Evolutionary conservation across 2,797 vertebrate species (phyloP), one percentile per base, ranked within the genome.

Genomic region (Platyrinchus mystaceus): DNA sequence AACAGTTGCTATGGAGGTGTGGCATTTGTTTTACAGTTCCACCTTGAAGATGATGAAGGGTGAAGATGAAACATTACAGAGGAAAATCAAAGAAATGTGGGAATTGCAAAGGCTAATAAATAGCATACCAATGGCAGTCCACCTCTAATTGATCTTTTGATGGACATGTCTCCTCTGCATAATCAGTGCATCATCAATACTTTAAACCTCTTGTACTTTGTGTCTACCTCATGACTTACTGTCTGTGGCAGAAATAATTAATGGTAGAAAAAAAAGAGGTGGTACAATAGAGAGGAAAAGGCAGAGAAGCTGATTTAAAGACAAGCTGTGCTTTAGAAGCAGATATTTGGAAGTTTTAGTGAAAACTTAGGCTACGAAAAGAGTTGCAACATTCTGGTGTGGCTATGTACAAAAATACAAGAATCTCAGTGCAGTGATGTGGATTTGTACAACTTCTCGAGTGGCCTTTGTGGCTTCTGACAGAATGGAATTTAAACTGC

Each of bases 141-240:
- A 34, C 20, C 60, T 78, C 28, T 71, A 49, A 20, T 2, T 78
- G 58, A 9, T 63, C 44, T 85, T 78, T 49, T 49, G 43, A 76
- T 23, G 36, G 21, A 46, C 9, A 0, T 26, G 10, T 56, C 16
- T 87, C 6, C 7, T 74, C 24, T 91, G 20, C 1, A 6, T 63
- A 52, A 34, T 44, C 26, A 36, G 16, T 9, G 28, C 10, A 43
- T 71, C 0, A 0, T 22, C 43, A 79, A 8, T 55, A 41, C 9
- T 37, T 76, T 22, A 58, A 87, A 92, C 5, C 15, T 55, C 37
- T 56, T 81, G 39, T 4, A 18, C 3, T 63, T 66, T 46, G 32
- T 78, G 18, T 50, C 41, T 76, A 20, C n/a, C 19, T 87, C 32
- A 53, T 49, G 16, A 24, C 7, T 84, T 63, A 43, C 5, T 56